phyloP scores from a whole-genome alignment of 2,888 invertebrate genomes.

The Drosophila hamatofila region DNA sequence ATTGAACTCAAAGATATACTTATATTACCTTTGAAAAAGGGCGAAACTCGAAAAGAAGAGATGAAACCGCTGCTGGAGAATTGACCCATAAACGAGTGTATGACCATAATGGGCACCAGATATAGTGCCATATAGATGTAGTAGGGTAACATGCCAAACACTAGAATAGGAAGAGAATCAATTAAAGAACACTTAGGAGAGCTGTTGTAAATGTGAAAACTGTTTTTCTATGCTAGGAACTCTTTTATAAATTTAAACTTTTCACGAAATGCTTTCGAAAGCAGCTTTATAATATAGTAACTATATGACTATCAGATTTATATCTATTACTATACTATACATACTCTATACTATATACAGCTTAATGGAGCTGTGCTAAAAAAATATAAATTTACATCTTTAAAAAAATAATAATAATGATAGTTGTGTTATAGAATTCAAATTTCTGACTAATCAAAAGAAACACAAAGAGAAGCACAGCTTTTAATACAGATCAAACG shows the following conservation, averaged over 20 bases:
- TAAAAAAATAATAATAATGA: too few relatives aligned
- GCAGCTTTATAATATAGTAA: too few relatives aligned
- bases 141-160: slow-evolving; percentile 69
- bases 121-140: slow-evolving; percentile 87
- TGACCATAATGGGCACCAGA: slow-evolving; percentile 93
- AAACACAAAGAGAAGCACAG: background rate
- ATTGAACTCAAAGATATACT: slow-evolving; percentile 32
- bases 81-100: slow-evolving; percentile 95
- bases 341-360: too few relatives aligned
- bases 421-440: too few relatives aligned
- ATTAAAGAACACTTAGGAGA: background rate
- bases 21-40: slow-evolving; percentile 93
- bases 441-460: background rate
- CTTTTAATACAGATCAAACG: background rate
- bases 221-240: background rate
- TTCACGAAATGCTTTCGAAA: too few relatives aligned
- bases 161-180: slow-evolving; percentile 42
- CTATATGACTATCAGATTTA: too few relatives aligned
- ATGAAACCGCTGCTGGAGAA: slow-evolving; percentile 93
- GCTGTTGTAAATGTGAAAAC: background rate
- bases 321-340: too few relatives aligned
- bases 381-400: too few relatives aligned
- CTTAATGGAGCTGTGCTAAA: too few relatives aligned
- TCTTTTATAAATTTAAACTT: too few relatives aligned
- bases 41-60: slow-evolving; percentile 92